Conservation (phyloP, 2,113 vertebrate species). For the Dasyprocta punctata region DNA sequence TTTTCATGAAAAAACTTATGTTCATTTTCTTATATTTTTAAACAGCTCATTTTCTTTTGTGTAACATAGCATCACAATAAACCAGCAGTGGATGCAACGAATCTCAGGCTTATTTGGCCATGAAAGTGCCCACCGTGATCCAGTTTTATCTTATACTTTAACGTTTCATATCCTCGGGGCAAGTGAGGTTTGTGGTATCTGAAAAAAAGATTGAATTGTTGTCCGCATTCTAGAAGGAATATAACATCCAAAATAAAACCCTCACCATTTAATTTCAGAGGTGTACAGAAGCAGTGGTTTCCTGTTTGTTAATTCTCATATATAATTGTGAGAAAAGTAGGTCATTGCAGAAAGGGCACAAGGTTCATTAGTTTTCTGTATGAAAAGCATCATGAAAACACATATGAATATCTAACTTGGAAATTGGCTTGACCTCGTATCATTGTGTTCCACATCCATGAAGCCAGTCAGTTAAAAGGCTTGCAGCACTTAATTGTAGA, state of each 20-base stretch:
- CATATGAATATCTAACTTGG: not conserved
- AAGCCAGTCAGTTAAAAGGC: not conserved
- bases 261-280: not conserved
- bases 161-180: not conserved
- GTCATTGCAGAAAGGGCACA: not conserved
- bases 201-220: not conserved
- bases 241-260: not conserved
- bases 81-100: not conserved
- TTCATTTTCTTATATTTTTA: not conserved
- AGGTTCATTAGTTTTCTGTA: not conserved
- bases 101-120: not conserved
- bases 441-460: not conserved
- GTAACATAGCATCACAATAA: not conserved
- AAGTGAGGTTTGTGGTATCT: not conserved
- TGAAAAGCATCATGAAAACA: not conserved
- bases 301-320: not conserved
- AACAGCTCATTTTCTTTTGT: not conserved
- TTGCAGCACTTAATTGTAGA: not conserved
- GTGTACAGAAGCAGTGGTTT: not conserved
- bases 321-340: not conserved
- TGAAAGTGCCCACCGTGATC: not conserved
- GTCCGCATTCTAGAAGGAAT: not conserved
- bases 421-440: not conserved
- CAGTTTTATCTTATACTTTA: not conserved
- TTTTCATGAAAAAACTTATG: not conserved